Evolutionary conservation across 2,797 vertebrate genomes (phyloP), one percentile per base, ranked within the genome.

Genomic region (Kryptolebias ocellatus): DNA sequence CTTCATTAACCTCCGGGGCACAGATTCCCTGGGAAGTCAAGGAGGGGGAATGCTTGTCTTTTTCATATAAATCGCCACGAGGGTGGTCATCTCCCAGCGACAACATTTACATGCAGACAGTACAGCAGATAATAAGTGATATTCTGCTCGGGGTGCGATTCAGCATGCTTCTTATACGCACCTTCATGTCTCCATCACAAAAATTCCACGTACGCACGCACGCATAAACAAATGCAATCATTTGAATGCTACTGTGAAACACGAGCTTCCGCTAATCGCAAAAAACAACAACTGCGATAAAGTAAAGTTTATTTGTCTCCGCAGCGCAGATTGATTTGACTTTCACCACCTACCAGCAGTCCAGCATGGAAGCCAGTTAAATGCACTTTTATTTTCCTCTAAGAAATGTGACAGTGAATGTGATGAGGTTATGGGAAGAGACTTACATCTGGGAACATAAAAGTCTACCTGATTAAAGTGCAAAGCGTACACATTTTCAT

Each of bases 1-100:
- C 96, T 95, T 96, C 96, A 98, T 98, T 98, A 98, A 96, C 92
- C 92, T 92, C 87, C 83, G 60, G 94, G 94, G 92, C 94, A 92
- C 93, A 86, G 93, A 94, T 94, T 96, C 94, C 95, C 95, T 91
- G 90, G 95, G 93, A 96, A 96, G 94, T 92, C 87, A 87, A 76
- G 71, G 77, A 83, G 74, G 89, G 88, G 59, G 12, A 81, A 88
- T 76, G 88, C 87, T 87, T 89, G 89, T 92, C 90, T 93, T 92
- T 91, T 91, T 88, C 90, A 83, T 90, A 92, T 86, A 89, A 93
- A 93, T 92, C 88, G 87, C 84, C 86, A 89, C 80, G 74, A 50
- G 64, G 92, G 89, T 83, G 70, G 83, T 84, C 84, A 91, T 81
- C 80, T 89, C 81, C 85, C 80, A 80, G 59, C 84, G 84, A 87